Evolutionary conservation across 2,797 vertebrate species (phyloP), one percentile per base, ranked within the genome.

Genomic region (Coracias cyanogaster): DNA sequence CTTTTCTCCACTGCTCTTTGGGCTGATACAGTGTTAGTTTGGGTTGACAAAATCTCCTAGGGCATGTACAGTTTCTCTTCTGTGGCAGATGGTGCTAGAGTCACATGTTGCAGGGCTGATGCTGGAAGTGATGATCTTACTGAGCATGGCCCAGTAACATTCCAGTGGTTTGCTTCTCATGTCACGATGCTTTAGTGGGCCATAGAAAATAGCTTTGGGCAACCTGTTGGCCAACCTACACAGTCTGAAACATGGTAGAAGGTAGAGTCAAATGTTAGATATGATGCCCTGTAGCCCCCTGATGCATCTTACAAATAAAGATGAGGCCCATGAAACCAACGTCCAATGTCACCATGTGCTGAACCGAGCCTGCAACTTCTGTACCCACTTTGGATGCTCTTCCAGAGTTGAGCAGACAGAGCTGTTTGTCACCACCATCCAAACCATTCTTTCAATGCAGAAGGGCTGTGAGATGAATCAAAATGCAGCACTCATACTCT

Each of bases 141-240:
- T 15, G 5, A 62, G 8, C 0, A 0, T 29, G 21, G 33, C 33
- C 49, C 48, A 3, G 1, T 26, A 35, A 18, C 0, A 1, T 61
- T 76, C 52, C 33, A 49, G 45, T 41, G 15, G 7, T 12, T 54
- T 35, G 5, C 26, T 79, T 64, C 28, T 61, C 41, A 26, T 35
- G 18, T 7, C 46, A 58, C 16, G 0, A 0, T 11, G n/a, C n/a
- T 89, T 89, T 70, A 72, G 3, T 2, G 11, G 73, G n/a, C 15
- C 72, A 54, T 4, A 57, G 39, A 49, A 89, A 91, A 76, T 29
- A 61, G 35, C 41, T 79, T 39, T 74, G 49, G 58, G 41, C 16
- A 90, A 20, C 21, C 5, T 28, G 10, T 10, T 86, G 74, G 39
- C 46, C 37, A 51, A 10, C 16, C 10, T 35, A 49, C 46, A 35